Percentiles rank a stretch among this genome's conserved stretches.
phyloP scores from a whole-genome alignment of 2,113 vertebrate genomes.

The Dicerorhinus sumatrensis region DNA sequence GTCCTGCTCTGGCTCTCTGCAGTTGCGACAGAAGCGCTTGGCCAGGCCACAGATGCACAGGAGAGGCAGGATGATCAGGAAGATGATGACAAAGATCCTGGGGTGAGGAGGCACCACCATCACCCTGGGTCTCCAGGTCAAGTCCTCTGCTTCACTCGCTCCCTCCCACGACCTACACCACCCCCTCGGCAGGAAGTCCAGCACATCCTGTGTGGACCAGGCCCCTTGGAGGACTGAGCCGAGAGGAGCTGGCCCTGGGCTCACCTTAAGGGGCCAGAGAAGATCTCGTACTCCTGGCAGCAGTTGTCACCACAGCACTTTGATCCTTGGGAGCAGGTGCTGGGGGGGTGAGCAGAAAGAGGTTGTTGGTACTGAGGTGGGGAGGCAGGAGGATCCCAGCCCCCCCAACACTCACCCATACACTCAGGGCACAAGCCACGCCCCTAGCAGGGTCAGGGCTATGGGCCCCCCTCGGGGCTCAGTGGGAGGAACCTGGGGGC shows the following conservation, averaged over 20 bases:
- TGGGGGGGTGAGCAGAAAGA: neutral
- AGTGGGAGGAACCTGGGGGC: neutral
- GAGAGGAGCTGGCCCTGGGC: neutral
- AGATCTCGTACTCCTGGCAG: neutral
- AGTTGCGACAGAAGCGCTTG: conserved; percentile 26
- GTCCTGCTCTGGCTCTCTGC: neutral
- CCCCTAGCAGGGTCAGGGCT: neutral
- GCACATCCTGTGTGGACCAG: neutral
- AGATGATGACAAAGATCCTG: conserved; percentile 62
- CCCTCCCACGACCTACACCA: neutral
- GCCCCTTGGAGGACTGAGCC: neutral
- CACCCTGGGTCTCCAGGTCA: neutral
- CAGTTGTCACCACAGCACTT: conserved; percentile 45
- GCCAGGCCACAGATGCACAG: conserved; percentile 60
- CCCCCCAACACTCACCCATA: neutral
- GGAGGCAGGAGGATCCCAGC: neutral
- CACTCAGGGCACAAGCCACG: neutral
- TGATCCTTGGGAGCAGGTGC: conserved; percentile 57
- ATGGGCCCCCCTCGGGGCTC: neutral
- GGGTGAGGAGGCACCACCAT: neutral
- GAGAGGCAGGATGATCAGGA: neutral
- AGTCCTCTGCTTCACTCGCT: fast-evolving
- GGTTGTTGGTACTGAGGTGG: neutral
- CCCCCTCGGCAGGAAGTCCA: neutral
- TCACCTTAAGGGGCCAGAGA: conserved; percentile 57